Base-by-base conservation (phyloP, 1,140 invertebrate genomes). In the Drosophila nannoptera region DNA sequence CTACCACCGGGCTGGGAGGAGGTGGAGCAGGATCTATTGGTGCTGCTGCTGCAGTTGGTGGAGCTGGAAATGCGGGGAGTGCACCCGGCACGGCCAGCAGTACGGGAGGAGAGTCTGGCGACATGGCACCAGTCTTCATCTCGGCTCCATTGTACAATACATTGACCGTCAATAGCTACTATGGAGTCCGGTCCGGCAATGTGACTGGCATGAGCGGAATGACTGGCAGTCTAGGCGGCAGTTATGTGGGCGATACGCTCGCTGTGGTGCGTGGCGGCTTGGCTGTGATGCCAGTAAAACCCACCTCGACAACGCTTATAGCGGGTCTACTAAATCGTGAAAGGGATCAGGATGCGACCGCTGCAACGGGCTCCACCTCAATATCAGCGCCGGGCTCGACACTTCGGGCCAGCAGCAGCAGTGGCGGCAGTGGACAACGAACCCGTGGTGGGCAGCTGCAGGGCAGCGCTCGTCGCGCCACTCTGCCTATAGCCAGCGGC, bases 1-100 rank as follows among this genome's bases (percentile, higher is more conserved):
- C 1, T 96, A 22, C 22, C 22, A 22, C 22, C 22, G 7, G 73
- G 48, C 12, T 52, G 67, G 8, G 95, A 66, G 94, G 88, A 77
- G 36, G 63, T 36, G 59, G 61, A 52, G 35, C n/a, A n/a, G 60
- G n/a, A 29, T 16, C 33, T 7, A 33, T 16, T 9, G 29, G 11
- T 31, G 50, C 50, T 42, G 59, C 29, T 45, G 12, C 32, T 29
- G 16, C 53, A 45, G 31, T 32, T 32, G 58, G 43, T 14, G 58
- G 48, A 12, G 33, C 63, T 4, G 60, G 32, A 2, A 7, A 43
- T 2, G 64, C 68, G 5, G 40, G 63, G 43, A 69, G 70, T 8
- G 66, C 53, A 2, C 66, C 59, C 42, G 38, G 67, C 60, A 66
- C 68, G 0, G 56, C 65, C 29, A 61, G 70, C 53, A 66, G 63